phyloP scores from a whole-genome alignment of 2,888 invertebrate genomes.

The Amblyjoppa fuscipennis region DNA sequence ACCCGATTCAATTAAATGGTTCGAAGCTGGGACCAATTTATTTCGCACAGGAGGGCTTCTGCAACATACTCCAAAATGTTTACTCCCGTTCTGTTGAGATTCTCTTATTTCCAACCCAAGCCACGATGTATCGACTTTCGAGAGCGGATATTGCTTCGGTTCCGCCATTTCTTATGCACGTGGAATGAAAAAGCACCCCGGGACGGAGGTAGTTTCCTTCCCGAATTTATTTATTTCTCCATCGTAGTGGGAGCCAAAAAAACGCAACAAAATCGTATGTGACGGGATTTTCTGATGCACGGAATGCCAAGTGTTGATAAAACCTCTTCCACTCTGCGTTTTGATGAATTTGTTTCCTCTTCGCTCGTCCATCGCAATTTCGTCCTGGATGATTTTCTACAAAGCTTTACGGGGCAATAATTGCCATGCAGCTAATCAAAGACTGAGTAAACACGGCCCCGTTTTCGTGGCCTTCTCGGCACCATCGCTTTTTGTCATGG shows the following conservation, averaged over 20 bases:
- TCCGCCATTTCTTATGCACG: background rate
- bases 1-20: constrained; percentile 27
- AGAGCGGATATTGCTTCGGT: constrained; percentile 51
- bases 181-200: background rate
- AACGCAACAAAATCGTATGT: background rate
- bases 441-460: constrained; percentile 74
- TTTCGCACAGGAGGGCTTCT: background rate
- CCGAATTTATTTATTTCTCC: background rate
- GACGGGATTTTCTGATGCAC: background rate
- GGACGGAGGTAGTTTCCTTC: background rate
- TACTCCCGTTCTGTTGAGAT: background rate
- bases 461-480: constrained; percentile 62
- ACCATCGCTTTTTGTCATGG: constrained; percentile 7
- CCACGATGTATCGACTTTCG: constrained; percentile 5
- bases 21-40: constrained; percentile 5
- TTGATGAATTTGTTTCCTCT: background rate
- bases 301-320: background rate
- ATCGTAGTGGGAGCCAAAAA: background rate
- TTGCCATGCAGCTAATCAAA: constrained; percentile 73
- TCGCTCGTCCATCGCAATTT: background rate
- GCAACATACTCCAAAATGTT: background rate
- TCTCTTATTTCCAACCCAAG: background rate
- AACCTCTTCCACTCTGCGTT: background rate
- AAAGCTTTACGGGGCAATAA: constrained; percentile 60
- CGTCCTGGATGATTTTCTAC: background rate